These are phyloP conservation scores for Drosophila mercatorum DNA, from an alignment of 2,888 invertebrate genomes.

Conservation along the genomic window DNA sequence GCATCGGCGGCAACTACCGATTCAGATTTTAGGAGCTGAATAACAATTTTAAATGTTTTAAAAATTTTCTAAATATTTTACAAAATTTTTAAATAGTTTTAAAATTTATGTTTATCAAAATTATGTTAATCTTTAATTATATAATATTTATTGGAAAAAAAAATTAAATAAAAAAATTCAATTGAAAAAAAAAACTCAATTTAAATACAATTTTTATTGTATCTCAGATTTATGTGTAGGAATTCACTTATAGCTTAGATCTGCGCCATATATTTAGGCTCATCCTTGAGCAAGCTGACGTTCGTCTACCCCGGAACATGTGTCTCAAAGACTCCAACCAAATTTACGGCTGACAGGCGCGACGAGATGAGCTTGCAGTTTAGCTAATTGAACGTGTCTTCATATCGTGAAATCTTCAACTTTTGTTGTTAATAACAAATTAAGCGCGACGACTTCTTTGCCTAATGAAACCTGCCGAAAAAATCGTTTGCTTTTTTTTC, in stretches of 20 bases:
- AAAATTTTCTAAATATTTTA: too few species aligned
- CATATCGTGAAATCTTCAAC: constrained; percentile 10
- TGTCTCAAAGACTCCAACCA: background rate
- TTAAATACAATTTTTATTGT: too few species aligned
- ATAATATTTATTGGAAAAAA: constrained; percentile 19
- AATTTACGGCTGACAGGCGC: constrained; percentile 21
- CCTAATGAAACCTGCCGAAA: constrained; percentile 67
- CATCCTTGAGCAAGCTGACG: constrained; percentile 45
- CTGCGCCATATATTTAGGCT: background rate
- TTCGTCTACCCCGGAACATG: constrained; percentile 53
- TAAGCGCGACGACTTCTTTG: constrained; percentile 54
- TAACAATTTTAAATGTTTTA: too few species aligned
- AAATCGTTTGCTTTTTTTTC: constrained; percentile 16
- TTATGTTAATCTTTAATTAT: constrained; percentile 1
- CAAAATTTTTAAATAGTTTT: too few species aligned
- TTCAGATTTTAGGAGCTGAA: constrained; percentile 42
- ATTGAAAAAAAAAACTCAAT: background rate
- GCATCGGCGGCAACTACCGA: constrained; percentile 57
- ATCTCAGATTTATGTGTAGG: too few species aligned
- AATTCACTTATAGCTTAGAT: background rate
- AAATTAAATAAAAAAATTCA: background rate
- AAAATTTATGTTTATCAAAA: background rate
- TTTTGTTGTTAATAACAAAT: constrained; percentile 67
- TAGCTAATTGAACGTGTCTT: constrained; percentile 67
- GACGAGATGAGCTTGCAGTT: constrained; percentile 70